Base-by-base conservation (phyloP, 2,113 vertebrate genomes). In the Ptilorrhoa leucosticta region DNA sequence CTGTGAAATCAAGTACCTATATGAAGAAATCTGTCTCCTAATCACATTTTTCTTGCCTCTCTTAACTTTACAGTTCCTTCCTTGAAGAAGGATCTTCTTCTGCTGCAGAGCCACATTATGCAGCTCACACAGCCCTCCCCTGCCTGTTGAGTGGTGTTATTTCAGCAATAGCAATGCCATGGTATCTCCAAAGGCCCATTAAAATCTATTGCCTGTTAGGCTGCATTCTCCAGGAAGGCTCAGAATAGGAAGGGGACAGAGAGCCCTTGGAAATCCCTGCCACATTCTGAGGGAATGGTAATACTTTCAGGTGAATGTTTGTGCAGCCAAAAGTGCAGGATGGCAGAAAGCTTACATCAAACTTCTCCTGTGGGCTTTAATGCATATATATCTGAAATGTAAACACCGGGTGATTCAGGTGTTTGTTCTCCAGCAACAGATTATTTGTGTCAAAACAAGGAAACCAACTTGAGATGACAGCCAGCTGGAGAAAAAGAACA, bases 1-100 rank as follows among this genome's bases (percentile, higher is more conserved):
- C 89, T 94, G 84, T 93, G 95, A 97, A 96, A 90, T 80, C 93
- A 96, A 93, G 94, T 93, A 71, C 87, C 77, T 58, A 68, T 54
- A 54, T 5, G 26, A 94, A 95, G 87, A 95, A 96, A 90, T 88
- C 81, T 83, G 44, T 89, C 92, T 94, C 68, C 35, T 93, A 87
- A 90, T 95, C 73, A 86, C 60, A 85, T 90, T 91, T 90, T 40
- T 92, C 57, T 68, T 91, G 58, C 61, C 35, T 69, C 75, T 58
- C 50, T 51, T 90, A 96, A 83, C 89, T 80, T 96, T 53, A 17
- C 39, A 79, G 30, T 58, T 61, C n/a, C 60, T 84, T 14, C 61
- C 72, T 31, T 48, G 47, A 48, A 68, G 80, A 65, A 87, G 83
- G 91, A 31, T 45, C 56, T 75, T 91, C 47, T 51, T 81, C 56